phyloP scores from a whole-genome alignment of 2,797 vertebrate species.

The Etheostoma perlongum region DNA sequence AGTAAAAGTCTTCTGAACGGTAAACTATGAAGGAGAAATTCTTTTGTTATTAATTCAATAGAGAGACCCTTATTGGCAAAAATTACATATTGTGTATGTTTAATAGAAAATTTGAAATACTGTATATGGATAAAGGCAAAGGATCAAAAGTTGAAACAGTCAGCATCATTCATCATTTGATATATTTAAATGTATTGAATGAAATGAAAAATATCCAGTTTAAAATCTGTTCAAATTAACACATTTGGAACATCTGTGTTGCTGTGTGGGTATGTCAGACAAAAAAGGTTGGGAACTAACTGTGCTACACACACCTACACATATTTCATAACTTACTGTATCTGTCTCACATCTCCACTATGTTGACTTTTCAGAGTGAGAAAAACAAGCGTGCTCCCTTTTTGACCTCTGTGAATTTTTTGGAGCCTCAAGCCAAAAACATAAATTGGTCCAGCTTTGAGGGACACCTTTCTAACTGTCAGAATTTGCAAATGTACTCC shows the following conservation, averaged over 20 bases:
- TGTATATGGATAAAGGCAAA: too few relatives aligned
- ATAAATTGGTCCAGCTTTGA: neutral
- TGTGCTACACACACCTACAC: neutral
- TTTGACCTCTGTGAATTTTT: neutral
- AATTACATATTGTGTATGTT: too few relatives aligned
- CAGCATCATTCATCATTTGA: too few relatives aligned
- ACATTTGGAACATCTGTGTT: neutral
- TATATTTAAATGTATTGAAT: too few relatives aligned
- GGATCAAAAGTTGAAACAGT: too few relatives aligned
- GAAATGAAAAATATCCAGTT: neutral
- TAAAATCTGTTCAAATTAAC: neutral
- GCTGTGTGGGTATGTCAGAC: neutral
- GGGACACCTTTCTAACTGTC: slow-evolving; percentile 3
- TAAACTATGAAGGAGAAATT: too few relatives aligned
- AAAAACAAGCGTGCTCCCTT: neutral
- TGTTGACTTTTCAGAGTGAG: slow-evolving; percentile 37
- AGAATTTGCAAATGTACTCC: neutral
- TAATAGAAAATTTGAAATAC: too few relatives aligned
- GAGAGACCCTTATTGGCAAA: too few relatives aligned
- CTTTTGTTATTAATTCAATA: too few relatives aligned
- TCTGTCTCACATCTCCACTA: slow-evolving; percentile 9
- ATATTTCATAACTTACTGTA: neutral
- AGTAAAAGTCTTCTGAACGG: too few relatives aligned
- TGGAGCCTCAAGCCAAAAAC: neutral
- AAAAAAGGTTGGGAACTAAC: neutral